Evolutionary conservation across 2,888 invertebrate genomes (phyloP).

Genomic region (Leptinotarsa rubiginosa): DNA sequence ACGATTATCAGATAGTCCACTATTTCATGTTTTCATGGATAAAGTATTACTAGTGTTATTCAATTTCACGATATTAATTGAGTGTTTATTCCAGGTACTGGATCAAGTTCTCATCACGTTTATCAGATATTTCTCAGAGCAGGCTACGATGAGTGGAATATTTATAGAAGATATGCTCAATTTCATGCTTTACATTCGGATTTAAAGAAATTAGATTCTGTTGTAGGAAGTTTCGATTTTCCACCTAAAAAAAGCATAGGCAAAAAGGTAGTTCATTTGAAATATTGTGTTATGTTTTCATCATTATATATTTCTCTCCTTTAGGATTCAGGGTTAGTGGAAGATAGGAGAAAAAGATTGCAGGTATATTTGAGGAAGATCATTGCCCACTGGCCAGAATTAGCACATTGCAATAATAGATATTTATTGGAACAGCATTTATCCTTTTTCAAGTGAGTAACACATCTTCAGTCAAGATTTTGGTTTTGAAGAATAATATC

Average conservation of each 20-base stretch:
- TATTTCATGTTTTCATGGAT: neutral
- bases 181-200: conserved; percentile 88
- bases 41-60: neutral
- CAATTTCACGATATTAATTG: neutral
- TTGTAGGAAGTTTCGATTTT: conserved; percentile 86
- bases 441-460: conserved; percentile 86
- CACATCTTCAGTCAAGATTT: neutral
- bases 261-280: conserved; percentile 76
- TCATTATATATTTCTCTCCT: conserved; percentile 33
- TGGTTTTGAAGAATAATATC: neutral
- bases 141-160: conserved; percentile 92
- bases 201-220: conserved; percentile 84
- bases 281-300: neutral
- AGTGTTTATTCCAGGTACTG: conserved; percentile 66
- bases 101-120: conserved; percentile 85
- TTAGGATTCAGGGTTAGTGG: conserved; percentile 86
- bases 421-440: conserved; percentile 82
- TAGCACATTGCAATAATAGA: conserved; percentile 81
- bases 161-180: conserved; percentile 94
- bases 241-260: conserved; percentile 96
- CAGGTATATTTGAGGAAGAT: conserved; percentile 90
- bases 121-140: conserved; percentile 87
- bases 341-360: conserved; percentile 84
- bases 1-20: neutral
- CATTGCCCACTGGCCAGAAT: conserved; percentile 82